phyloP scores from a whole-genome alignment of 1,140 invertebrate genomes.

The Drosophila arizonae region DNA sequence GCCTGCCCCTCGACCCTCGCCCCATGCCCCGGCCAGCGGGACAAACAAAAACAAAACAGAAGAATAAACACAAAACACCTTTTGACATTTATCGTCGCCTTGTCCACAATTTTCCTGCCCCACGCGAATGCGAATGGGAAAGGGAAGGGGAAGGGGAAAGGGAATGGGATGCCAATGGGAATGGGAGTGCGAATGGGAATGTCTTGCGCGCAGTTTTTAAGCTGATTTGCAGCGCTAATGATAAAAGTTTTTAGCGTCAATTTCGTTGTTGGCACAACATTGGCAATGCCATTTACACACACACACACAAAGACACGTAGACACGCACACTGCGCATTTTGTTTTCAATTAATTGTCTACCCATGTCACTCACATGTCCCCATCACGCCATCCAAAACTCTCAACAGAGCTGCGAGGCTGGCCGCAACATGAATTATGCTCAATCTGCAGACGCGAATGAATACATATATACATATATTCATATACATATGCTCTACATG shows the following conservation, averaged over 20 bases:
- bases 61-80: constrained; percentile 50
- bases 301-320: neutral
- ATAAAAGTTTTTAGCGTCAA: constrained; percentile 62
- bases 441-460: constrained; percentile 22
- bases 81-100: constrained; percentile 68
- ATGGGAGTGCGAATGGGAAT: constrained; percentile 9
- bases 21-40: neutral
- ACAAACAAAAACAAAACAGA: too few relatives aligned
- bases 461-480: neutral
- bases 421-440: constrained; percentile 9
- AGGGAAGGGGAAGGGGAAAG: too few relatives aligned
- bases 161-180: constrained; percentile 11
- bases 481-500: neutral
- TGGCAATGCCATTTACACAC: neutral
- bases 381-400: constrained; percentile 31
- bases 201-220: constrained; percentile 58
- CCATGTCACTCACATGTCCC: constrained; percentile 71
- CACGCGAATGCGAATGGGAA: too few relatives aligned
- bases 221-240: constrained; percentile 74
- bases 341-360: constrained; percentile 78
- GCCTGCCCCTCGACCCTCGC: neutral
- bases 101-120: constrained; percentile 16
- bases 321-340: constrained; percentile 35
- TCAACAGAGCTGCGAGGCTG: constrained; percentile 19
- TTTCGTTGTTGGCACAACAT: neutral